These are phyloP conservation scores for Pegoplata infirma DNA, from an alignment of 2,888 invertebrate genomes.

Conservation along the genomic window DNA sequence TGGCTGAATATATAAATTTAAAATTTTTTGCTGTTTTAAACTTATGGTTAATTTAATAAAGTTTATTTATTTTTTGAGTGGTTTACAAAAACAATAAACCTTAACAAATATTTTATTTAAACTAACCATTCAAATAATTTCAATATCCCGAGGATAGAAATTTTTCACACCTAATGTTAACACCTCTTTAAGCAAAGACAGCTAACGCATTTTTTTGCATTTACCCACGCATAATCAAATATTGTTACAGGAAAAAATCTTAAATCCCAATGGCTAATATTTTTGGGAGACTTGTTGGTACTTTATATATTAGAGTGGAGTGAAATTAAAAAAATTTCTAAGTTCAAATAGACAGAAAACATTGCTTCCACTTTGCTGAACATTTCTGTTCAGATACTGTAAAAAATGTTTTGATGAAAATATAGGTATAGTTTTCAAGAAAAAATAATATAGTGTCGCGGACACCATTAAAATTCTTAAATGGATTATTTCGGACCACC, in stretches of 20 bases:
- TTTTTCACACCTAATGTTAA: conserved; percentile 61
- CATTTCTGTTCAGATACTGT: no score
- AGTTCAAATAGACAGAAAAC: no score
- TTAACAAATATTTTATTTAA: conserved; percentile 40
- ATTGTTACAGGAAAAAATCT: neutral
- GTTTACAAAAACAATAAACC: conserved; percentile 25
- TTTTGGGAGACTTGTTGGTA: neutral
- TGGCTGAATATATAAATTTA: neutral
- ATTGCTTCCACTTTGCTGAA: no score
- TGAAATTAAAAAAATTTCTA: no score
- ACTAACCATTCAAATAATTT: conserved; percentile 44
- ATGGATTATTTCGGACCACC: no score
- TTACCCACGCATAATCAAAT: conserved; percentile 35
- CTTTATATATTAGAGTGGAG: no score
- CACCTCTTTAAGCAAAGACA: conserved; percentile 11
- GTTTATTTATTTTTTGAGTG: conserved; percentile 18
- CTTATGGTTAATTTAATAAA: conserved; percentile 46
- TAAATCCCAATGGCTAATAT: neutral
- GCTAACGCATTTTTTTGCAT: conserved; percentile 18
- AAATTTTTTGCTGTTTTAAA: neutral
- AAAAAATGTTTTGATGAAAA: no score
- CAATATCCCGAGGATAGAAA: conserved; percentile 39
- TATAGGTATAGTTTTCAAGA: no score
- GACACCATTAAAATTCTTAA: no score
- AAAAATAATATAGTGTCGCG: no score